Percentiles rank a stretch among this genome's conserved stretches.
These are phyloP conservation scores for Plusia festucae DNA, from an alignment of 2,888 invertebrate genomes.

Conservation along the genomic window DNA sequence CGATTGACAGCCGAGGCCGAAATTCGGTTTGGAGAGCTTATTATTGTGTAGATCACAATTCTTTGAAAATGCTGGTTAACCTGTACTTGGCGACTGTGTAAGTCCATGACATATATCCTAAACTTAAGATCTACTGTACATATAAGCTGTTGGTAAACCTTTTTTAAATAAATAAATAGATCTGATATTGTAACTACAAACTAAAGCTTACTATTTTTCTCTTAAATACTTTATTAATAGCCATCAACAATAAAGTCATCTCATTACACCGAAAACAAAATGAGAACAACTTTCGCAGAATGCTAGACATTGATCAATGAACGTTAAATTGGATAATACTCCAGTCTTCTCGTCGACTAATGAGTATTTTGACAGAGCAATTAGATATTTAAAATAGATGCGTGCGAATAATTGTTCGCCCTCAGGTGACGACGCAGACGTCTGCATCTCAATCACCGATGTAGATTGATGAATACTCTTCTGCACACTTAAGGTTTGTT, in stretches of 20 bases:
- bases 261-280: constrained; percentile 33
- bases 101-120: no score
- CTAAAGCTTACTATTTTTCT: background rate
- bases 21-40: no score
- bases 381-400: constrained; percentile 65
- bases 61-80: no score
- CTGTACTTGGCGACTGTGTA: no score
- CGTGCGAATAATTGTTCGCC: constrained; percentile 59
- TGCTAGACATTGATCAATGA: constrained; percentile 71
- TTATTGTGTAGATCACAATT: no score
- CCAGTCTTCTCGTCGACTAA: constrained; percentile 62
- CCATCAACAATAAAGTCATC: constrained; percentile 12
- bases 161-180: no score
- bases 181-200: background rate
- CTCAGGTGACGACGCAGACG: constrained; percentile 46
- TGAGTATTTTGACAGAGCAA: constrained; percentile 79
- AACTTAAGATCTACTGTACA: no score
- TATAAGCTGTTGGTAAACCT: no score
- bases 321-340: constrained; percentile 72
- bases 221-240: background rate
- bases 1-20: no score
- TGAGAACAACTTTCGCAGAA: constrained; percentile 70
- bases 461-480: constrained; percentile 47
- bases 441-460: constrained; percentile 16
- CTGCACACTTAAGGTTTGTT: background rate